phyloP scores from a whole-genome alignment of 2,888 invertebrate genomes.

The Eucriotettix oculatus region DNA sequence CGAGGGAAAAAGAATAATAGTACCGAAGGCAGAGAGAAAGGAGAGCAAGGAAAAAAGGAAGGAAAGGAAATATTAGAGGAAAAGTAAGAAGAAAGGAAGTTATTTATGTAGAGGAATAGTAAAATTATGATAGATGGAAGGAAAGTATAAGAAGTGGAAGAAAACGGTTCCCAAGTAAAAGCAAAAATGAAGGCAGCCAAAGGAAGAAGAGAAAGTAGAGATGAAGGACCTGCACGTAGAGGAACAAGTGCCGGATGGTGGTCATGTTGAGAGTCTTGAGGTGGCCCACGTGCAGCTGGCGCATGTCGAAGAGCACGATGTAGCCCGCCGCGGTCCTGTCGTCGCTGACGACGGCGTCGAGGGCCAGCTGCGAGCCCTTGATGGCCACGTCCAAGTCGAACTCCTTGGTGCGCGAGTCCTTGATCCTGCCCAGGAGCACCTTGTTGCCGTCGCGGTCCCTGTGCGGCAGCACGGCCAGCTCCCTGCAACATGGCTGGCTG shows the following conservation, averaged over 20 bases:
- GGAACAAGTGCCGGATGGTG: background rate
- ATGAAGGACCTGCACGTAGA: background rate
- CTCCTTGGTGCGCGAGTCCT: background rate
- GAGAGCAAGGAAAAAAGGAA: too few relatives aligned
- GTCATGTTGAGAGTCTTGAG: background rate
- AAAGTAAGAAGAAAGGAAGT: too few relatives aligned
- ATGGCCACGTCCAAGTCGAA: background rate
- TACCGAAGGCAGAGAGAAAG: too few relatives aligned
- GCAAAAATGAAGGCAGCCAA: too few relatives aligned
- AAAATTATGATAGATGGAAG: too few relatives aligned
- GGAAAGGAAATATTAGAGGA: too few relatives aligned
- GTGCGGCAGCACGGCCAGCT: background rate
- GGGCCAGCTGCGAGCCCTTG: background rate
- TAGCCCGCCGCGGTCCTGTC: background rate
- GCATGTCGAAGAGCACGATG: background rate
- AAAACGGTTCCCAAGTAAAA: too few relatives aligned
- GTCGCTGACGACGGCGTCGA: background rate
- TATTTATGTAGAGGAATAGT: too few relatives aligned
- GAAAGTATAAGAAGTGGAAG: too few relatives aligned
- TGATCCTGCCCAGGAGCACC: background rate
- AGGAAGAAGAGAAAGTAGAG: too few relatives aligned
- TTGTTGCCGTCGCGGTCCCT: background rate
- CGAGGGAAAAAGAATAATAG: too few relatives aligned
- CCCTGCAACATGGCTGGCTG: too few relatives aligned
- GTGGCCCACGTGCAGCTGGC: background rate